These are phyloP conservation scores for Erinaceus europaeus DNA, from an alignment of 2,113 vertebrate species.

Conservation along the genomic window DNA sequence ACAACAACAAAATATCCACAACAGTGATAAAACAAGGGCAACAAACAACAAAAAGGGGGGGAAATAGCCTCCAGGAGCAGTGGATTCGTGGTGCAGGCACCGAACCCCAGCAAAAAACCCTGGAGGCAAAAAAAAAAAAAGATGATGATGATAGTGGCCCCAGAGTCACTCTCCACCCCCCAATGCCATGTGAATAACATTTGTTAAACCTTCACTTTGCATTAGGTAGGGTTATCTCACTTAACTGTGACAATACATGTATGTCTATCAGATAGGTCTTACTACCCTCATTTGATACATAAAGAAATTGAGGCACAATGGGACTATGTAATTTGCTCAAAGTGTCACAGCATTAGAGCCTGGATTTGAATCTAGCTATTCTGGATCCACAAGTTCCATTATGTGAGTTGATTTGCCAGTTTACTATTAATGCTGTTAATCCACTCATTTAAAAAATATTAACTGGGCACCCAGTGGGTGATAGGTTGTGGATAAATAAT, in stretches of 20 bases:
- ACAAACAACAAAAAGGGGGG: too few species aligned
- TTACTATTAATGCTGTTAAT: neutral
- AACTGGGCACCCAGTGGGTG: neutral
- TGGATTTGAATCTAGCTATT: neutral
- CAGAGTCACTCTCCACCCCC: neutral
- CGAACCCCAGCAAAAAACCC: too few species aligned
- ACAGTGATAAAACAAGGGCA: too few species aligned
- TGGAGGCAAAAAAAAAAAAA: too few species aligned
- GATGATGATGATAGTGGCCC: neutral
- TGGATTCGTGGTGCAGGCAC: too few species aligned
- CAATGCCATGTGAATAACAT: neutral
- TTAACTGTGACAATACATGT: neutral
- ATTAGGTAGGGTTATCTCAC: neutral
- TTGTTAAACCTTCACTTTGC: neutral
- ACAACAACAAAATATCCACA: too few species aligned
- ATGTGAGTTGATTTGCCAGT: too few species aligned
- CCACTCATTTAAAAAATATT: neutral
- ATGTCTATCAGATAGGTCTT: neutral
- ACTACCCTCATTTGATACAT: neutral
- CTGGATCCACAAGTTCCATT: neutral
- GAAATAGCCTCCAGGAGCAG: too few species aligned
- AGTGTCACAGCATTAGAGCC: neutral
- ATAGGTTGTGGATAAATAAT: neutral
- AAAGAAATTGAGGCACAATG: neutral
- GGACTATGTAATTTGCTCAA: neutral